Evolutionary conservation across 1,140 invertebrate genomes (phyloP).

Genomic region (Neodiprion pinetum): DNA sequence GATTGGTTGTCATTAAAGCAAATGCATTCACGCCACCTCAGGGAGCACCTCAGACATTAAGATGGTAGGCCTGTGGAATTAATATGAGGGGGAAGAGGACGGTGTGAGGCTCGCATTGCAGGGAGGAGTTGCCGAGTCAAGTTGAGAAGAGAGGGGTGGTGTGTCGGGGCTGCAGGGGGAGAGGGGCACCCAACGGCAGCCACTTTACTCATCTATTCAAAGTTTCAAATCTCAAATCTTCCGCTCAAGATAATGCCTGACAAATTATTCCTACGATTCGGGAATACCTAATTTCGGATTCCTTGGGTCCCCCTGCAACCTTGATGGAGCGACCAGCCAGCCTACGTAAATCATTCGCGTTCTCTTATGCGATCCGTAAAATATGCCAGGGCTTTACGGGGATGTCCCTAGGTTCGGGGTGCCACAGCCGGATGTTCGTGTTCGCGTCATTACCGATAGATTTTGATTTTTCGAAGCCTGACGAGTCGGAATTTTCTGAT

Average conservation of each 20-base stretch:
- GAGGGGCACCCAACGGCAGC: background rate
- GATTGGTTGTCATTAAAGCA: slow-evolving; percentile 59
- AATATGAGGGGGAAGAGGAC: slow-evolving; percentile 49
- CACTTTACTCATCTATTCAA: slow-evolving; percentile 44
- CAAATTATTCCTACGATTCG: slow-evolving; percentile 54
- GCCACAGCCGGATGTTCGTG: too few relatives aligned
- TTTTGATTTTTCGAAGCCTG: too few relatives aligned
- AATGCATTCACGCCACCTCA: slow-evolving; percentile 56
- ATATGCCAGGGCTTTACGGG: too few relatives aligned
- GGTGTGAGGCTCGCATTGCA: slow-evolving; percentile 19
- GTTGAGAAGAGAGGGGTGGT: background rate
- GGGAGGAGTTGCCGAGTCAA: slow-evolving; percentile 10
- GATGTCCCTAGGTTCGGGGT: too few relatives aligned
- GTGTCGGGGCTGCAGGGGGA: background rate
- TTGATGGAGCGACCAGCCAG: background rate
- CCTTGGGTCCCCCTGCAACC: background rate
- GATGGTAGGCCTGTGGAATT: slow-evolving; percentile 50
- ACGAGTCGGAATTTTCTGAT: too few relatives aligned
- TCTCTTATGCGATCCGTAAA: background rate
- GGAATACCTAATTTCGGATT: slow-evolving; percentile 48
- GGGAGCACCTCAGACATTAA: slow-evolving; percentile 49
- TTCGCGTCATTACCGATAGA: too few relatives aligned
- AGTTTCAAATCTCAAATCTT: slow-evolving; percentile 52
- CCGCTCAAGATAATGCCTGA: slow-evolving; percentile 51
- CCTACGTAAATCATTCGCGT: background rate